Conservation (phyloP, 2,888 invertebrate species). For the Drosophila birchii region DNA sequence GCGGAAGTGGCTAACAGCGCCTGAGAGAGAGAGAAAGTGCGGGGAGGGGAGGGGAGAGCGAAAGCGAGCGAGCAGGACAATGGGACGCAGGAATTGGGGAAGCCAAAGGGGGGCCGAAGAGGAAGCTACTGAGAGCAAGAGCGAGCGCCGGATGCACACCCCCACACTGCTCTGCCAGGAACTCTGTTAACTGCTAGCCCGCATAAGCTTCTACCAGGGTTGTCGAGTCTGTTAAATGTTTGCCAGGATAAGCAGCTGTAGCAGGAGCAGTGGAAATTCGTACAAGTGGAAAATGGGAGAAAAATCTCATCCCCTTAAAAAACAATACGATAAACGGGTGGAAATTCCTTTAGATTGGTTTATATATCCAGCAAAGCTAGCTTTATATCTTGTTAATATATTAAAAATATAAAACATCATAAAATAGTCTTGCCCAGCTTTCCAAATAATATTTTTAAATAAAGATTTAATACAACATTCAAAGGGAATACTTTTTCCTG, state of each 20-base stretch:
- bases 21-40: constrained; percentile 31
- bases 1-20: constrained; percentile 72
- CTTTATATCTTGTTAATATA: too few relatives aligned
- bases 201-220: constrained; percentile 22
- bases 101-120: constrained; percentile 10
- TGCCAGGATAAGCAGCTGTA: not conserved
- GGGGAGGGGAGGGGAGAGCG: constrained; percentile 22
- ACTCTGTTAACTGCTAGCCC: constrained; percentile 36
- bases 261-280: not conserved
- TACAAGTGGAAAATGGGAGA: not conserved
- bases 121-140: constrained; percentile 23
- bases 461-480: not conserved
- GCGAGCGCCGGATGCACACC: constrained; percentile 34
- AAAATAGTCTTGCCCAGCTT: not conserved
- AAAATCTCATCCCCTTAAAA: not conserved
- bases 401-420: too few relatives aligned
- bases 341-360: not conserved
- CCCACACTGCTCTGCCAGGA: constrained; percentile 12
- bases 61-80: constrained; percentile 41
- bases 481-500: not conserved
- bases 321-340: not conserved
- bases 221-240: constrained; percentile 14
- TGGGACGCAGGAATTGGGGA: not conserved
- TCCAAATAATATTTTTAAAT: not conserved
- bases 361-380: too few relatives aligned